Evolutionary conservation across 2,113 vertebrate species (phyloP), one percentile per base, ranked within the genome.

Genomic region (Limnothrissa miodon): DNA sequence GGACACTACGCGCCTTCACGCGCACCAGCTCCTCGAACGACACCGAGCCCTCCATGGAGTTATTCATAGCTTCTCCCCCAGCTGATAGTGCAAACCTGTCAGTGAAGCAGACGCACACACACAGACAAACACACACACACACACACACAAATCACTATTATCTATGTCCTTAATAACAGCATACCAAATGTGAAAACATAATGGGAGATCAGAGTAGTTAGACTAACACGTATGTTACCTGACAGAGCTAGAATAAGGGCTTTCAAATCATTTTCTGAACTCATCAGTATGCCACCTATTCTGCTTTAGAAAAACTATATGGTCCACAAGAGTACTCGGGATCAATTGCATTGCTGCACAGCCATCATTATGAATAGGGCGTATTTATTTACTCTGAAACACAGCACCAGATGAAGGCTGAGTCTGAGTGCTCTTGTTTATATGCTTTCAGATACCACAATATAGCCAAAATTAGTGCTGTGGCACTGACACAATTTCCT

Each of bases 21-120:
- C 98, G 96, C 93, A 99, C 97, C 90, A 99, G 99, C 87, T 99
- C 98, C 93, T 99, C 98, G 92, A 98, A 99, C 84, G 98, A 98
- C 93, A 99, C 98, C 90, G 97, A 96, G 92, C 98, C 97, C 94
- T 99, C 93, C 92, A 89, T 86, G 84, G 97, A 98, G 93, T 99
- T 98, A 94, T 98, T 99, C 98, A 99, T 99, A 93, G 95, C 95
- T 86, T 83, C 84, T 93, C 88, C 89, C 80, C 78, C 83, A 83
- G 86, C 85, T 84, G 84, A 80, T 33, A 74, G 66, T 2, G 5
- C 66, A 74, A 10, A 74, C 25, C 66, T 70, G 62, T 78, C 80
- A n/a, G n/a, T n/a, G n/a, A n/a, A 82, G 53, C 81, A 87, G 81
- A 84, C 85, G 79, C 74, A 74, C 11, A 3, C 10, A 62, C 59